These are phyloP conservation scores for Agrochola litura DNA, from an alignment of 2,888 invertebrate species.

Conservation along the genomic window DNA sequence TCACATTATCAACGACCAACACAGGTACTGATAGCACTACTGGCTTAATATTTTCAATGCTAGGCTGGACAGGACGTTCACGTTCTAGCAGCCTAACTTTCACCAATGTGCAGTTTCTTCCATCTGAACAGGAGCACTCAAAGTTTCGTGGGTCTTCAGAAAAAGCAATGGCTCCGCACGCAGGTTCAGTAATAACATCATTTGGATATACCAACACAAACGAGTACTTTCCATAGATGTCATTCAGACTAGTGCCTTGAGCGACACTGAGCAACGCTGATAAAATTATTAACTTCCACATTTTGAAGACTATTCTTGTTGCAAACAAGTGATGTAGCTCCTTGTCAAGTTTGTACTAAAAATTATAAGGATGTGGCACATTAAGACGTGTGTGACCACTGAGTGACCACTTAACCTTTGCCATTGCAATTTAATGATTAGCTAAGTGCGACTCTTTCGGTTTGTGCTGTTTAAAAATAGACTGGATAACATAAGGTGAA, in stretches of 20 bases:
- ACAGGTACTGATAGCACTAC: conserved; percentile 14
- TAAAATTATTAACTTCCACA: conserved; percentile 25
- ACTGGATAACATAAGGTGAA: background rate
- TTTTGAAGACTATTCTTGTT: conserved; percentile 10
- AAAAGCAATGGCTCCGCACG: conserved; percentile 26
- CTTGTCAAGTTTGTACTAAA: conserved; percentile 1
- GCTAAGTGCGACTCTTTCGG: too few relatives aligned
- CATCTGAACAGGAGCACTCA: conserved; percentile 41
- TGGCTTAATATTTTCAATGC: background rate
- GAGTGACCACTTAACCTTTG: conserved; percentile 26
- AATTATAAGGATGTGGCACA: background rate
- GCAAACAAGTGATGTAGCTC: background rate
- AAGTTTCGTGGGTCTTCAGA: conserved; percentile 30
- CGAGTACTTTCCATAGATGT: conserved; percentile 34
- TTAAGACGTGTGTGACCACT: background rate
- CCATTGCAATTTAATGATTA: background rate
- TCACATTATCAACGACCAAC: conserved; percentile 7
- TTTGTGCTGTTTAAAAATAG: background rate
- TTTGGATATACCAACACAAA: conserved; percentile 28
- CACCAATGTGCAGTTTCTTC: conserved; percentile 23
- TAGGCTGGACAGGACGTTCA: background rate
- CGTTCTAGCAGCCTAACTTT: background rate
- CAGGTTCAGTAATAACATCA: background rate
- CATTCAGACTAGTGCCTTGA: conserved; percentile 7
- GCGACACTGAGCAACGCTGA: conserved; percentile 1